These are phyloP conservation scores for Elephas maximus DNA, from an alignment of 2,113 vertebrate species.

Conservation along the genomic window DNA sequence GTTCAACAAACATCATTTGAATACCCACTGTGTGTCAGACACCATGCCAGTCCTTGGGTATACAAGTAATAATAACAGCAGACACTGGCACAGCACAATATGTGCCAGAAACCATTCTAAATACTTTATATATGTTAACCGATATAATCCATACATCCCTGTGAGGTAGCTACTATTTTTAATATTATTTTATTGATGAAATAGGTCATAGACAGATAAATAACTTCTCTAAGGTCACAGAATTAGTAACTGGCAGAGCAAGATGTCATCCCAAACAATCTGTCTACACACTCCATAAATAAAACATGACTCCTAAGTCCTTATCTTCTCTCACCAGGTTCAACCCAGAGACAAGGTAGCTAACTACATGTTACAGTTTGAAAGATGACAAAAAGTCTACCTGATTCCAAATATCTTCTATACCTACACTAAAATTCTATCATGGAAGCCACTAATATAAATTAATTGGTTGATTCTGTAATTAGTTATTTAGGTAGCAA, in stretches of 20 bases:
- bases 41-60: neutral
- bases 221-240: conserved; percentile 55
- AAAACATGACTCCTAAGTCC: conserved; percentile 41
- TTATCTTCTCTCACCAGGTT: conserved; percentile 58
- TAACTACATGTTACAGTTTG: neutral
- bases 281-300: conserved; percentile 51
- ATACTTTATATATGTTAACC: neutral
- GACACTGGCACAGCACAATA: neutral
- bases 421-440: conserved; percentile 21
- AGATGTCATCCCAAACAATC: neutral
- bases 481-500: conserved; percentile 33
- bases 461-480: neutral
- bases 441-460: neutral
- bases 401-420: conserved; percentile 11
- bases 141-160: neutral
- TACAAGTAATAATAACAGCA: neutral
- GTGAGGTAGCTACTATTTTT: conserved; percentile 29
- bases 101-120: neutral
- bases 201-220: conserved; percentile 11
- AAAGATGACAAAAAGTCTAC: conserved; percentile 18
- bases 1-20: neutral
- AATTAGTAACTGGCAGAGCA: conserved; percentile 42
- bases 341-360: conserved; percentile 25
- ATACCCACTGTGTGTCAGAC: neutral
- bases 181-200: conserved; percentile 2